Percentiles rank a stretch among this genome's conserved stretches.
These are phyloP conservation scores for Oreohelix idahoensis DNA, from an alignment of 1,140 invertebrate species.

Conservation along the genomic window DNA sequence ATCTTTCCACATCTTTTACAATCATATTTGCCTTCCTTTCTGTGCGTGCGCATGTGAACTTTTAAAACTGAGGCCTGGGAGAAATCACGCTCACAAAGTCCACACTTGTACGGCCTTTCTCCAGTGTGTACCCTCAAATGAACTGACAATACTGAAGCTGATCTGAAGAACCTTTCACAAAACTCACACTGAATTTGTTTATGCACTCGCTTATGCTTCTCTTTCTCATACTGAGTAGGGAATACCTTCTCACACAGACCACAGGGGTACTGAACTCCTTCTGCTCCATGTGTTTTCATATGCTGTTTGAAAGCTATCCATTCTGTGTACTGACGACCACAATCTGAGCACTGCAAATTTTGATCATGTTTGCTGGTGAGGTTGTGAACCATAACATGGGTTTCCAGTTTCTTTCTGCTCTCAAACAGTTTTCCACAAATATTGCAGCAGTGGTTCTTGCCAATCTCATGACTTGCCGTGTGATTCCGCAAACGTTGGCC, in stretches of 20 bases:
- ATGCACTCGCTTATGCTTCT: constrained; percentile 45
- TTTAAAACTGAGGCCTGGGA: constrained; percentile 44
- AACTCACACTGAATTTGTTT: constrained; percentile 46
- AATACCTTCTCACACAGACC: constrained; percentile 44
- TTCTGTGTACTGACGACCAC: constrained; percentile 44
- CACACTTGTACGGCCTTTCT: constrained; percentile 42
- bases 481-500: constrained; percentile 45
- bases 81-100: constrained; percentile 43
- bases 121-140: constrained; percentile 44
- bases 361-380: constrained; percentile 39
- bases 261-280: constrained; percentile 49
- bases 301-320: constrained; percentile 50
- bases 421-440: constrained; percentile 48
- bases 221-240: constrained; percentile 46
- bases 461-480: constrained; percentile 47
- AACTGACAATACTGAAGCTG: constrained; percentile 41
- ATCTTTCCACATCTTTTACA: constrained; percentile 40
- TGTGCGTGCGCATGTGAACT: constrained; percentile 45
- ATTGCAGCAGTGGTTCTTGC: constrained; percentile 46
- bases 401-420: constrained; percentile 43
- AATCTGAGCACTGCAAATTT: constrained; percentile 42
- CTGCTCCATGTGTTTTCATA: constrained; percentile 48
- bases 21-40: constrained; percentile 39
- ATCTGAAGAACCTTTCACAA: constrained; percentile 44
- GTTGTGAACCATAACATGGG: constrained; percentile 45